Evolutionary conservation across 2,113 vertebrate species (phyloP).

Genomic region (Callorhinus ursinus): DNA sequence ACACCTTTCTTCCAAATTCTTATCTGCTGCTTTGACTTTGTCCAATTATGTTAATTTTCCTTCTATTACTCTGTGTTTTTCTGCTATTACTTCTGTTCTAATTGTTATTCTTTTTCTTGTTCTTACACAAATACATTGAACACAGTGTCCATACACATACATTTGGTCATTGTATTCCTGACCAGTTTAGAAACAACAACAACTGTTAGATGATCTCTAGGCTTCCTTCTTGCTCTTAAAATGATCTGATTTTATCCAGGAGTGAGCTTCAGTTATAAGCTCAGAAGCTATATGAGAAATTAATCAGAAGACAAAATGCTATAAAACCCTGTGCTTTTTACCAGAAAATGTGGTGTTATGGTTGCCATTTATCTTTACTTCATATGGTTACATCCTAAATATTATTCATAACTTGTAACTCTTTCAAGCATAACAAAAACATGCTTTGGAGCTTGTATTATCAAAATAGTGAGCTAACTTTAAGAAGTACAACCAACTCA

Average conservation of each 20-base stretch:
- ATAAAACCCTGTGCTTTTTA: background rate
- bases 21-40: background rate
- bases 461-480: background rate
- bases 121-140: conserved; percentile 49
- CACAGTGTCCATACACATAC: background rate
- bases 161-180: conserved; percentile 37
- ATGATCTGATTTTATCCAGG: background rate
- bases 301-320: conserved; percentile 19
- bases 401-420: conserved; percentile 6
- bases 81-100: background rate
- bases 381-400: background rate
- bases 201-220: background rate
- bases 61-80: background rate
- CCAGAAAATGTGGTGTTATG: background rate
- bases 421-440: background rate
- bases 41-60: background rate
- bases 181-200: background rate
- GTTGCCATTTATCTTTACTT: conserved; percentile 9
- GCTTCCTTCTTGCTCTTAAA: conserved; percentile 23
- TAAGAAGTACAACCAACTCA: conserved; percentile 36
- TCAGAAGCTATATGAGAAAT: conserved; percentile 33
- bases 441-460: conserved; percentile 3
- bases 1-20: conserved; percentile 15
- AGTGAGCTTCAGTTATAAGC: background rate
- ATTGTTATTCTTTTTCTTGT: background rate